A percentile compares a stretch with the other conserved stretches of the same genome.
Evolutionary conservation across 2,888 invertebrate species (phyloP).

Genomic region (Agriopis marginaria): DNA sequence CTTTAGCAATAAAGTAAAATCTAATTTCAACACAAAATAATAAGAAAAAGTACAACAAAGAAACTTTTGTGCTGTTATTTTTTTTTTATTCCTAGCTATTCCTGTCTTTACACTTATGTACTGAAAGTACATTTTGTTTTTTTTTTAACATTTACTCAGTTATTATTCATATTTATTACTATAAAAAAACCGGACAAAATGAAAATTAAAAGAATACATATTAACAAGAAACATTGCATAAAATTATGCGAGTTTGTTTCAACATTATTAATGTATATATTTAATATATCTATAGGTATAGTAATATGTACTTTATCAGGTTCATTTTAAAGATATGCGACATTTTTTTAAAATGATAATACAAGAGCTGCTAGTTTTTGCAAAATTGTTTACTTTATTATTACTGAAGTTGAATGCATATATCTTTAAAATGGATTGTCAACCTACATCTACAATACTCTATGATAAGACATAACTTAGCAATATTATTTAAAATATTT

Average conservation of each 20-base stretch:
- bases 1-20: neutral
- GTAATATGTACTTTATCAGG: neutral
- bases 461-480: constrained; percentile 23
- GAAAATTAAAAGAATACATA: neutral
- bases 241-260: neutral
- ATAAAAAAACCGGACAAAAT: neutral
- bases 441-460: constrained; percentile 5
- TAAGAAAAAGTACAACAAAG: neutral
- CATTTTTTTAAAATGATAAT: neutral
- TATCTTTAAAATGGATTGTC: constrained; percentile 16
- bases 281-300: neutral
- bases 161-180: neutral
- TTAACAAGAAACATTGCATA: neutral
- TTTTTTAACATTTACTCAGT: constrained; percentile 1
- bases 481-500: constrained; percentile 29
- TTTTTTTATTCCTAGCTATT: constrained; percentile 13
- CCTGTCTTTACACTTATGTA: constrained; percentile 14
- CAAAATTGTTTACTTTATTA: neutral
- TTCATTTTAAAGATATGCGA: neutral
- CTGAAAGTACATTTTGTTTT: constrained; percentile 2
- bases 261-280: neutral
- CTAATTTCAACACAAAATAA: neutral
- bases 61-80: neutral
- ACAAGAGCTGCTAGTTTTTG: neutral
- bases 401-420: neutral